Base-by-base conservation (phyloP, 2,888 invertebrate species). In the Cheilosia scutellata region DNA sequence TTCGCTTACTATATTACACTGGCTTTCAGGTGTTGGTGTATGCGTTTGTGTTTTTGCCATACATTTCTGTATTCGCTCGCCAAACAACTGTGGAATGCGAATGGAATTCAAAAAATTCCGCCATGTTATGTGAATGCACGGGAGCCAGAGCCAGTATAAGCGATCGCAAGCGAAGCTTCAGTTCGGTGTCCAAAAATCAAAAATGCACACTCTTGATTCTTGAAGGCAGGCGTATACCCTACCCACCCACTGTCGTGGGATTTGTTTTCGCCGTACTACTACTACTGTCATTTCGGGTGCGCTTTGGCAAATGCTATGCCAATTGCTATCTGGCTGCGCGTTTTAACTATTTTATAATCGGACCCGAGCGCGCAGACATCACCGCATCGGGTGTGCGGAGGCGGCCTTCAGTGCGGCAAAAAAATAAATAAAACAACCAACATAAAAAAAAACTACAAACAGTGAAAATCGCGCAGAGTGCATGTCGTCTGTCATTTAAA, bases 401-500 rank as follows among this genome's bases (percentile, higher is more conserved):
- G 77, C 62, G 51, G 72, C 55, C 53, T 49, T 58, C 31, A 49
- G 58, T 40, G 11, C 37, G 62, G 40, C 3, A 42, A 33, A 44
- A 5, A n/a, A n/a, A 5, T 0, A 42, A 5, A n/a, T 13, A 47
- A 16, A 37, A 58, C 20, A 20, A 20, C 20, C 20, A 20, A 20
- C 20, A 20, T 20, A 20, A 51, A n/a, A 79, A 57, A 63, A 75
- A 51, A 9, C 37, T 11, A 11, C 37, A 37, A 37, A 37, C 37
- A 37, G 44, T 78, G 60, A 20, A 80, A 84, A 71, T 80, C 55
- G 79, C 70, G 16, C 60, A 70, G 60, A 84, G 80, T 84, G 84
- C 84, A 84, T 84, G 75, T 84, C 49, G 75, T 76, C 70, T 84
- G 84, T 80, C 79, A 80, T 84, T 84, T 80, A 80, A 84, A 80